Evolutionary conservation across 1,140 invertebrate genomes (phyloP).

Genomic region (Rhopalosiphum maidis): DNA sequence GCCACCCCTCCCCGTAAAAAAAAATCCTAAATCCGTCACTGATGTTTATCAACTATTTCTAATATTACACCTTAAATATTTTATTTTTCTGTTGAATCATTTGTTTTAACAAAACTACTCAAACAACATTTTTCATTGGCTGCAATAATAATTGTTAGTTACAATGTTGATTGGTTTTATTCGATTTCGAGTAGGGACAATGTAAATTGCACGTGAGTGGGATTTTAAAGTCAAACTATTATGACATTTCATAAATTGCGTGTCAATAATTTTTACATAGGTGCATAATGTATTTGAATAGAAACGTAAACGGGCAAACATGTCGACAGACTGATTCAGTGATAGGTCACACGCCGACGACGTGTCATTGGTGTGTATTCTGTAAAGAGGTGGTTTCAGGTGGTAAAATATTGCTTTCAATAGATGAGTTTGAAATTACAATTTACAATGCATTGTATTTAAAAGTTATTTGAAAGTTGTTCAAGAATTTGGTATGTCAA

Average conservation of each 20-base stretch:
- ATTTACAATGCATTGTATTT: not conserved
- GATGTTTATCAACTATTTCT: not conserved
- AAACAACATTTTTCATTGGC: not conserved
- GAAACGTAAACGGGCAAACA: not conserved
- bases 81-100: not conserved
- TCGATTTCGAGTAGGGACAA: not conserved
- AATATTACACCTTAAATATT: not conserved
- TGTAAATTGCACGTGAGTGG: not conserved
- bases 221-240: not conserved
- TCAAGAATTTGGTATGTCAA: not conserved
- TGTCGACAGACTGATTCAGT: not conserved
- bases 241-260: not conserved
- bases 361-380: constrained; percentile 12
- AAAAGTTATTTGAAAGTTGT: not conserved
- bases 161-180: not conserved
- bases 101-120: not conserved
- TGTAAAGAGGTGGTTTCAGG: not conserved
- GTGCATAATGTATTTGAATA: not conserved
- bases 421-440: not conserved
- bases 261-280: not conserved
- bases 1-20: no score
- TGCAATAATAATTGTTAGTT: not conserved
- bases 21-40: no score
- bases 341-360: not conserved
- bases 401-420: constrained; percentile 1